Evolutionary conservation across 2,797 vertebrate genomes (phyloP).

Genomic region (Kryptolebias ocellatus): DNA sequence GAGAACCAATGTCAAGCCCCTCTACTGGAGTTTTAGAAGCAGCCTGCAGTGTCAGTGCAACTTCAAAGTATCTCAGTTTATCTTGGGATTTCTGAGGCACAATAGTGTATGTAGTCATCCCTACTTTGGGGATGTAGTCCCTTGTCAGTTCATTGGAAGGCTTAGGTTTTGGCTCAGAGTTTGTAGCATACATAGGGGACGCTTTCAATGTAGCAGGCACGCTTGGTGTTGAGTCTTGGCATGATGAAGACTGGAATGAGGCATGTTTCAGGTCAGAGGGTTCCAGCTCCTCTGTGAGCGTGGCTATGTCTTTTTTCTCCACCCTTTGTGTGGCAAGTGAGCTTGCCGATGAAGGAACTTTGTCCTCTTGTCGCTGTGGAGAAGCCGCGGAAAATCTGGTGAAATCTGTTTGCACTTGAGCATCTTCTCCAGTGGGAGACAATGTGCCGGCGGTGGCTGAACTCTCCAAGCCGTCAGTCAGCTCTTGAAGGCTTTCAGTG

Average conservation of each 20-base stretch:
- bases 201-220: slow-evolving; percentile 58
- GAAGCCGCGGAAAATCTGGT: slow-evolving; percentile 33
- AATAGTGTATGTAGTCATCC: slow-evolving; percentile 97
- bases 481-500: slow-evolving; percentile 42
- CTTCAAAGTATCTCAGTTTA: slow-evolving; percentile 85
- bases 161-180: slow-evolving; percentile 88
- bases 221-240: slow-evolving; percentile 41
- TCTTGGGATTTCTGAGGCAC: slow-evolving; percentile 92
- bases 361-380: slow-evolving; percentile 20
- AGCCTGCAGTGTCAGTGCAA: slow-evolving; percentile 79
- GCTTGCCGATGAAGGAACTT: slow-evolving; percentile 6
- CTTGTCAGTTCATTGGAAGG: slow-evolving; percentile 95
- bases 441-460: slow-evolving; percentile 22
- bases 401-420: slow-evolving; percentile 63
- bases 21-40: slow-evolving; percentile 45
- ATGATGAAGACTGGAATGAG: slow-evolving; percentile 32
- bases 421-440: slow-evolving; percentile 51
- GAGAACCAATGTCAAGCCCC: slow-evolving; percentile 44
- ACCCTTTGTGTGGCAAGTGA: slow-evolving; percentile 21
- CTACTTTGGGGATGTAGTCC: slow-evolving; percentile 95
- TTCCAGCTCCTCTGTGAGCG: slow-evolving; percentile 71
- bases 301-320: slow-evolving; percentile 70
- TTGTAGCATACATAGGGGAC: slow-evolving; percentile 74
- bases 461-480: slow-evolving; percentile 25
- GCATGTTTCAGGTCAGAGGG: slow-evolving; percentile 19